phyloP scores from a whole-genome alignment of 2,888 invertebrate genomes.

The Magallana nippona region DNA sequence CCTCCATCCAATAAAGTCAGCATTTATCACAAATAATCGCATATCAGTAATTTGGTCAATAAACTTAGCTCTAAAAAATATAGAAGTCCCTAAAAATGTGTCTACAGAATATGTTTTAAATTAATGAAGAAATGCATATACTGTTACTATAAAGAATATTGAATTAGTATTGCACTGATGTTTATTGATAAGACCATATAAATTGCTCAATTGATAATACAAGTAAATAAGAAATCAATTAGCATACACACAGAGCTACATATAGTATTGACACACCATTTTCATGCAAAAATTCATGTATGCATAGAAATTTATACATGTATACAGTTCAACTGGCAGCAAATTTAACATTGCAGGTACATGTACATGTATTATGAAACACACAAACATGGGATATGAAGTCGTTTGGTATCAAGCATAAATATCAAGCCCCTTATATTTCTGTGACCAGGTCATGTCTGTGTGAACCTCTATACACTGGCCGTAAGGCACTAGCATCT shows the following conservation, averaged over 20 bases:
- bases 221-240: not conserved
- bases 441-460: slow-evolving; percentile 46
- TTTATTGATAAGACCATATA: not conserved
- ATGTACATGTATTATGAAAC: not conserved
- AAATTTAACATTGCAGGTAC: not conserved
- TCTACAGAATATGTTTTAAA: no score
- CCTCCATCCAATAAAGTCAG: no score
- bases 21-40: no score
- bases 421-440: slow-evolving; percentile 40
- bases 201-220: not conserved
- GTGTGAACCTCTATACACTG: slow-evolving; percentile 23
- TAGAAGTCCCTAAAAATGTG: no score
- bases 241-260: not conserved
- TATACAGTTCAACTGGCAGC: slow-evolving; percentile 6
- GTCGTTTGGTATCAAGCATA: not conserved
- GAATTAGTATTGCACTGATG: slow-evolving; percentile 9
- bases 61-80: no score
- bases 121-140: no score
- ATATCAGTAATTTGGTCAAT: no score
- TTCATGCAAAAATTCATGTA: not conserved
- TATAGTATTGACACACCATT: slow-evolving; percentile 1
- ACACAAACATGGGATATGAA: not conserved
- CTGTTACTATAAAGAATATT: no score
- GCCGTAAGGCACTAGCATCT: slow-evolving; percentile 36
- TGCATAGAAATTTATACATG: not conserved